Conservation (phyloP, 2,113 vertebrate species). For the Pelmatolapia mariae region DNA sequence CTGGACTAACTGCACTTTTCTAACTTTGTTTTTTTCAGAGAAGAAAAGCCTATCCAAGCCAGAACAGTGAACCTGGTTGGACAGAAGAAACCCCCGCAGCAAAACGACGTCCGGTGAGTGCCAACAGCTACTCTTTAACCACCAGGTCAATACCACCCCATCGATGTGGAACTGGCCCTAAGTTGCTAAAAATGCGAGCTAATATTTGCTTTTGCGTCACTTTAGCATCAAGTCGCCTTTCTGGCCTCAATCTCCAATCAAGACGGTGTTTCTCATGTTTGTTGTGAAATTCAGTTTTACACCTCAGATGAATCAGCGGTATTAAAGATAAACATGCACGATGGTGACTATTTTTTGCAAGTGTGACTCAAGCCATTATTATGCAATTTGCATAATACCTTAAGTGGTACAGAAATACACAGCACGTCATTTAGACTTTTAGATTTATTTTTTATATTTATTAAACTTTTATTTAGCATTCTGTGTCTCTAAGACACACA, state of each 20-base stretch:
- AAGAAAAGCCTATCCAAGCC: constrained; percentile 75
- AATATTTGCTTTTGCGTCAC: background rate
- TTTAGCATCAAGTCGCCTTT: background rate
- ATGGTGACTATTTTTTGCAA: background rate
- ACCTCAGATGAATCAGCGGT: constrained; percentile 4
- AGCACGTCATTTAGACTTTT: background rate
- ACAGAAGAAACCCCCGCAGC: constrained; percentile 74
- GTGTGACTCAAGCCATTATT: constrained; percentile 6
- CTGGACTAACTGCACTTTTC: background rate
- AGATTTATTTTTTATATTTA: background rate
- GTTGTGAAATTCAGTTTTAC: constrained; percentile 18
- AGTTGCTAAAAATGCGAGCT: background rate
- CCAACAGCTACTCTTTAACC: background rate
- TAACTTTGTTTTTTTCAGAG: constrained; percentile 61
- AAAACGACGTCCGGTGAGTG: constrained; percentile 77
- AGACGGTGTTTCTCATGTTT: background rate
- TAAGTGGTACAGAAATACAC: background rate
- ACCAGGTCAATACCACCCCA: background rate
- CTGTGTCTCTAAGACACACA: background rate
- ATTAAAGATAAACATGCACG: background rate
- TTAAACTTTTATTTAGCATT: background rate
- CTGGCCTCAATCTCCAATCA: background rate
- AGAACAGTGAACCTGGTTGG: constrained; percentile 77
- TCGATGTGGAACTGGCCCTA: background rate
- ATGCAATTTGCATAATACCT: background rate